phyloP scores from a whole-genome alignment of 1,140 invertebrate species.

The Gonioctena quinquepunctata region DNA sequence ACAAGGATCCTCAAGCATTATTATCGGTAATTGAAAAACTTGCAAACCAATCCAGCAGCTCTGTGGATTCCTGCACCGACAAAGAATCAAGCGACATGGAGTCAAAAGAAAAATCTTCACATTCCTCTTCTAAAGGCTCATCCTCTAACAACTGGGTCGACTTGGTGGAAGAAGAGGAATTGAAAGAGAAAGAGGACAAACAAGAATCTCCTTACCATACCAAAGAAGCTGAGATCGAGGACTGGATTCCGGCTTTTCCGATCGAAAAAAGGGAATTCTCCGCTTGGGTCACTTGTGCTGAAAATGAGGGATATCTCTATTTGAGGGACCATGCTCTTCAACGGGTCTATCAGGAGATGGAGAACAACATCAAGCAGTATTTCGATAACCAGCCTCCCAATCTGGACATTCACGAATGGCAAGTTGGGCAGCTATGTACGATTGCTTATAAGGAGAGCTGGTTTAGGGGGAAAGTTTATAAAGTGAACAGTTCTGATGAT shows the following conservation, averaged over 20 bases:
- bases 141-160: conserved; percentile 14
- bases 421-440: conserved; percentile 33
- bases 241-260: conserved; percentile 31
- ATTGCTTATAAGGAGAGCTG: conserved; percentile 30
- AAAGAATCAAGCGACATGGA: too few relatives aligned
- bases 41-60: not conserved
- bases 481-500: conserved; percentile 10
- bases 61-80: not conserved
- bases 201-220: conserved; percentile 15
- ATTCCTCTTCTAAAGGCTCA: too few relatives aligned
- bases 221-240: conserved; percentile 18
- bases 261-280: conserved; percentile 25
- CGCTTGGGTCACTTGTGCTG: conserved; percentile 32
- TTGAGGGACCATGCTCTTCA: conserved; percentile 22
- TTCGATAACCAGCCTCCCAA: conserved; percentile 27
- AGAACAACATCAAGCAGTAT: conserved; percentile 28
- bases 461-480: conserved; percentile 30
- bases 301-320: conserved; percentile 32
- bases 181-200: not conserved
- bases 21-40: not conserved
- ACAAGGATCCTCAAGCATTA: not conserved
- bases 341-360: conserved; percentile 28
- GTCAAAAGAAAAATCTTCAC: not conserved
- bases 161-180: conserved; percentile 17
- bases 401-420: conserved; percentile 21